Base-by-base conservation (phyloP, 2,797 vertebrate species). In the Tapirus indicus region DNA sequence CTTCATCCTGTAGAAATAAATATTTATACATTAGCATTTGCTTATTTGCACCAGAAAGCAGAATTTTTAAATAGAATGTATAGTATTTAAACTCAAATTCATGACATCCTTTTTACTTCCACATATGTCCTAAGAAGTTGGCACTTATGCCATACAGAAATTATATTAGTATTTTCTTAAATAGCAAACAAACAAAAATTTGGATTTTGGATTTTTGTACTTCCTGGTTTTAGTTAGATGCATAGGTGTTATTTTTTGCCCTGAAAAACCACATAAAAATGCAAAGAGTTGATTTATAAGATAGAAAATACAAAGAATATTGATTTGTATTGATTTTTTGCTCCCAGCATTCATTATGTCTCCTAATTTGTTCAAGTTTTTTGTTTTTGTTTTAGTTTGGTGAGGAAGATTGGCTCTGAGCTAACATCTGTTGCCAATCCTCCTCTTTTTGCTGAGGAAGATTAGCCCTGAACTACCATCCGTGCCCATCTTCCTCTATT, bases 1-100 rank as follows among this genome's bases (percentile, higher is more conserved):
- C 99, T 98, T 99, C 99, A 98, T 99, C 99, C 99, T 99, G 97
- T 52, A 69, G 93, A 93, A 91, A 96, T 35, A 94, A 92, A 97
- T 52, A 95, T 87, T 84, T 91, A 71, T 35, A 90, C 91, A 89
- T 89, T 66, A 98, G 83, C 64, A 88, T 93, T 91, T 94, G 62
- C 32, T 88, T 90, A 91, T 6, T 85, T 94, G 66, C 62, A 68
- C 11, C 41, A 56, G 12, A 92, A 92, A 94, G 35, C 10, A 91
- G 60, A 79, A 60, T n/a, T 68, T 79, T 95, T 23, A 87, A 96
- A 91, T 5, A 94, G 7, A 60, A 82, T 38, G 5, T 32, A 82
- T 54, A 56, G 21, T 23, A 94, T 68, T 79, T 71, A 78, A 83
- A 75, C 84, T 90, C 25, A 93, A 86, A 84, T 80, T 47, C 6